A percentile compares a stretch with the other conserved stretches of the same genome.
Evolutionary conservation across 2,113 vertebrate species (phyloP).

Genomic region (Collichthys lucidus): DNA sequence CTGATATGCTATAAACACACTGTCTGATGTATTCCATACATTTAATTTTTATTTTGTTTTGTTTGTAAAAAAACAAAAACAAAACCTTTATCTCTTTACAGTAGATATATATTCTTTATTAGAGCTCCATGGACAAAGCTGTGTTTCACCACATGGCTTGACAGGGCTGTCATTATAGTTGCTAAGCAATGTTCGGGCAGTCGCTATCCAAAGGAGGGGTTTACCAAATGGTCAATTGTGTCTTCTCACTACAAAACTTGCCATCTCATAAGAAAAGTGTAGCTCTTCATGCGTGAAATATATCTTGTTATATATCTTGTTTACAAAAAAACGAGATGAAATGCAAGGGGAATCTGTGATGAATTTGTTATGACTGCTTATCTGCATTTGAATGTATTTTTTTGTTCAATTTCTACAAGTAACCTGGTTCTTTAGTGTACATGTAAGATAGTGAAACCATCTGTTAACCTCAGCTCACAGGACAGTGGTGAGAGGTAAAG

Average conservation of each 20-base stretch:
- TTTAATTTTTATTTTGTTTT: neutral
- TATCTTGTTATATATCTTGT: neutral
- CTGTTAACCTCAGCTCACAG: slow-evolving; percentile 47
- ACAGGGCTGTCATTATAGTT: neutral
- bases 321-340: neutral
- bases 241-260: neutral
- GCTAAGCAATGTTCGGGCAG: neutral
- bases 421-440: slow-evolving; percentile 4
- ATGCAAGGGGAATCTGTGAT: neutral
- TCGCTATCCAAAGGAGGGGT: neutral
- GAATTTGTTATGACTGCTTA: neutral
- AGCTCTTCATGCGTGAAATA: neutral
- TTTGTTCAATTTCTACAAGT: neutral
- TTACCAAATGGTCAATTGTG: neutral
- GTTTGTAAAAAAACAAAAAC: too few relatives aligned
- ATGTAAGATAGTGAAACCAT: slow-evolving; percentile 29
- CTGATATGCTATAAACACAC: too few relatives aligned
- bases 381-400: slow-evolving; percentile 3
- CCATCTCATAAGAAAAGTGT: neutral
- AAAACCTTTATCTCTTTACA: neutral
- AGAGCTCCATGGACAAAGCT: neutral
- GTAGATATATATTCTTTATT: neutral
- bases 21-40: neutral
- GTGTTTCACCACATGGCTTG: neutral
- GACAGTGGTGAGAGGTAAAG: slow-evolving; percentile 56